Evolutionary conservation across 2,797 vertebrate species (phyloP), one percentile per base, ranked within the genome.

Genomic region (Corythornis leucogaster): DNA sequence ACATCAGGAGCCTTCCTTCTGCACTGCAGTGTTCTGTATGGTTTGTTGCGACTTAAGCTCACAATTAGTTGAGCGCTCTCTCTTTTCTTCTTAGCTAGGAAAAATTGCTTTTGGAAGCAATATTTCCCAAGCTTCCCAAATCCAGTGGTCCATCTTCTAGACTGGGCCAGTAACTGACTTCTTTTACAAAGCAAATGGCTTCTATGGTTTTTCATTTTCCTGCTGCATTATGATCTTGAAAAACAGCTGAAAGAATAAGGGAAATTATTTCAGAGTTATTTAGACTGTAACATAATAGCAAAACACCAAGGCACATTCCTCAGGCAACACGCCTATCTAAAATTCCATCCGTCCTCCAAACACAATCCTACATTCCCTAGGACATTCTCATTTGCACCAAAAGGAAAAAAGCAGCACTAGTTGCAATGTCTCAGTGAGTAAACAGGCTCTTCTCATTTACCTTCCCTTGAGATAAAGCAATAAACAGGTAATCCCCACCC

Each of bases 191-290:
- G 96, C 73, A 97, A 90, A 93, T 58, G 80, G 96, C 96, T 97
- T 93, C 95, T 97, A 94, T 31, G 93, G 83, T 71, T 96, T 98
- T 95, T 97, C 97, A 98, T 98, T 96, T 97, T 98, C 95, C 96
- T 97, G 97, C 96, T 97, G 94, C 98, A 98, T 98, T 96, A 95
- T 97, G 97, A 97, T 96, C 95, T 94, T 81, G 85, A 95, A 91
- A 95, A 73, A 92, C 83, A 96, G 92, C 96, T 97, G 96, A 90
- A 94, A 94, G 70, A 90, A 74, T 20, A 96, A 90, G 80, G 84
- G 46, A 95, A 86, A 97, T 92, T 1, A 64, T 95, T 85, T 96
- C 76, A 87, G 80, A 68, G 58, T 64, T 91, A 86, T 45, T 38
- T 43, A 77, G 71, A 95, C 58, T 89, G 85, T 68, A 90, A 94